Percentiles rank a stretch among this genome's conserved stretches.
phyloP scores from a whole-genome alignment of 2,797 vertebrate genomes.

The Melanogrammus aeglefinus region DNA sequence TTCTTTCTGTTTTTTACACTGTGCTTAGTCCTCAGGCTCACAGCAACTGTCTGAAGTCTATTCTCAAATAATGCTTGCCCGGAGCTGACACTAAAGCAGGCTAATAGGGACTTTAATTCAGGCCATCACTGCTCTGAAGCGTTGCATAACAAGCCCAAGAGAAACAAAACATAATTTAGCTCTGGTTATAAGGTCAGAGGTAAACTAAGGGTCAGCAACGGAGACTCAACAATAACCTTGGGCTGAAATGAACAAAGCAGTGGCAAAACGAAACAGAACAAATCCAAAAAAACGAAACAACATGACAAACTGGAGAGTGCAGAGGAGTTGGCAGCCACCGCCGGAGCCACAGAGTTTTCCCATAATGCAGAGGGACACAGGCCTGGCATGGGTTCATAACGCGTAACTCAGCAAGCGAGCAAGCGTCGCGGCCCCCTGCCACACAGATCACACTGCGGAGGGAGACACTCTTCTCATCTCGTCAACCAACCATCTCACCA shows the following conservation, averaged over 20 bases:
- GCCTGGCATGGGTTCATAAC: conserved; percentile 19
- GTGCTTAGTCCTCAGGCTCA: not conserved
- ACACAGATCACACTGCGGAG: too few relatives aligned
- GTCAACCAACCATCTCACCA: not conserved
- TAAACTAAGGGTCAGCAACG: not conserved
- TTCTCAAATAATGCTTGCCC: not conserved
- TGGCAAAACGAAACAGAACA: too few relatives aligned
- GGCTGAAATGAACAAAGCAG: not conserved
- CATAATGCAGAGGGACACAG: not conserved
- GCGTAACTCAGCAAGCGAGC: conserved; percentile 4
- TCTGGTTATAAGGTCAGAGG: not conserved
- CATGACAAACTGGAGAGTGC: too few relatives aligned
- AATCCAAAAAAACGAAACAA: too few relatives aligned
- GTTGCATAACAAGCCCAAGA: not conserved
- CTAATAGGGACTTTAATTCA: not conserved
- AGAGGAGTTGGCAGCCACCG: not conserved
- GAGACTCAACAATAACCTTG: not conserved
- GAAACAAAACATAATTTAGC: not conserved
- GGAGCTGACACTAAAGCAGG: not conserved
- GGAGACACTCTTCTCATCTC: not conserved
- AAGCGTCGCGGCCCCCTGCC: too few relatives aligned
- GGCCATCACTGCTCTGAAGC: conserved; percentile 14
- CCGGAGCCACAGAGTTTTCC: not conserved
- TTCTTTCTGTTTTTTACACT: not conserved
- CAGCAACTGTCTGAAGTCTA: not conserved